Conservation (phyloP, 2,113 vertebrate genomes). For the Formicarius rufipectus region DNA sequence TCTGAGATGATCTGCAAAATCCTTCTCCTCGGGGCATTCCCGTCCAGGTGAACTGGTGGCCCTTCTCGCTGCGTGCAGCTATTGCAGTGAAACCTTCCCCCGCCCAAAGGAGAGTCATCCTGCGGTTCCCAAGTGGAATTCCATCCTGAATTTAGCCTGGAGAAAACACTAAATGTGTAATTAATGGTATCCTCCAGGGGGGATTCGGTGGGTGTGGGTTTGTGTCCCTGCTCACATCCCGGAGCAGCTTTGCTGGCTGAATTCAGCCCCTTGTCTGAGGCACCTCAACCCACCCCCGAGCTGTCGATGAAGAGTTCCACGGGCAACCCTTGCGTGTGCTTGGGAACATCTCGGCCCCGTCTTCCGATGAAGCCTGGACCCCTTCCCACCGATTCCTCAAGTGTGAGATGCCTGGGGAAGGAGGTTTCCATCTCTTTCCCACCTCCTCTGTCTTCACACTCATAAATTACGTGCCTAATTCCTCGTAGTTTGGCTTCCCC, state of each 20-base stretch:
- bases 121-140: background rate
- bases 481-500: background rate
- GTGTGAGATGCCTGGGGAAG: background rate
- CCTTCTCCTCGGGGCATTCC: background rate
- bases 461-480: background rate
- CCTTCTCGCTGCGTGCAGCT: background rate
- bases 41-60: background rate
- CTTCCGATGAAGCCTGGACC: background rate
- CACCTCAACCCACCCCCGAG: background rate
- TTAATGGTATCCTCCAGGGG: rapidly evolving
- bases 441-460: background rate
- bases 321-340: background rate
- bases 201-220: background rate
- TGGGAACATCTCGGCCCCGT: background rate
- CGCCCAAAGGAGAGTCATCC: background rate
- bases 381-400: background rate
- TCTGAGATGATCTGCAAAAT: background rate
- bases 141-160: background rate
- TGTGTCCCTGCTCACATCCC: background rate
- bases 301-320: background rate
- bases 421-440: background rate
- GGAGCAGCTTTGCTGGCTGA: background rate
- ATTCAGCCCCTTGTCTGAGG: background rate
- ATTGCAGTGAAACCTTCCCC: background rate
- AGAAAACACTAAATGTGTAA: background rate